A percentile compares a stretch with the other conserved stretches of the same genome.
Evolutionary conservation across 1,140 invertebrate species (phyloP).

Genomic region (Drosophila takahashii): DNA sequence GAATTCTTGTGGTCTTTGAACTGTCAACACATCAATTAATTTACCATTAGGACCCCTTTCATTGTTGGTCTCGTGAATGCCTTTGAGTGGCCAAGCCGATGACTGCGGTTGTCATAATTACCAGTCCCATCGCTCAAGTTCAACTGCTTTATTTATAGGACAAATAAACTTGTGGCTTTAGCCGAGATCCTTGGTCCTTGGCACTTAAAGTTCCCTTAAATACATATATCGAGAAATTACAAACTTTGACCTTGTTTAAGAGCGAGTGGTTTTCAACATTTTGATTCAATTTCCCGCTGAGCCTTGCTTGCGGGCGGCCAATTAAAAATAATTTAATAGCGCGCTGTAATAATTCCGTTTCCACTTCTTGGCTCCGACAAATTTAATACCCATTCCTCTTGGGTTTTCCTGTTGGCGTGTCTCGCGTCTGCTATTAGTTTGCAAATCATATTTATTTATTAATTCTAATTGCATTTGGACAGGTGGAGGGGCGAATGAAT

Average conservation of each 20-base stretch:
- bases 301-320: constrained; percentile 46
- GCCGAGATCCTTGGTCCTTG: not conserved
- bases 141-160: constrained; percentile 17
- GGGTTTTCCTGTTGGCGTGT: constrained; percentile 16
- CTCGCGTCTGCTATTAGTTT: constrained; percentile 50
- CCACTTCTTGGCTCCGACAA: constrained; percentile 40
- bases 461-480: constrained; percentile 70
- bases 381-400: constrained; percentile 47
- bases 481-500: constrained; percentile 16
- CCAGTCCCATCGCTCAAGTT: constrained; percentile 37
- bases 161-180: constrained; percentile 27
- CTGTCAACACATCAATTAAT: constrained; percentile 70
- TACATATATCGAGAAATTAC: constrained; percentile 50
- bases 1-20: constrained; percentile 34
- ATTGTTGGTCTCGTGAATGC: constrained; percentile 13
- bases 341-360: constrained; percentile 68
- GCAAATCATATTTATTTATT: constrained; percentile 81
- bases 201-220: constrained; percentile 41
- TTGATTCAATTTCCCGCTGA: constrained; percentile 66
- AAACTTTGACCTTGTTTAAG: constrained; percentile 39
- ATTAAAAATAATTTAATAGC: constrained; percentile 75
- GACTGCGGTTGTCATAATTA: constrained; percentile 64
- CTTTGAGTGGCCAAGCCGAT: constrained; percentile 17
- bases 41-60: constrained; percentile 45
- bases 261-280: constrained; percentile 40